Conservation (phyloP, 2,113 vertebrate genomes). For the Cottus gobio region DNA sequence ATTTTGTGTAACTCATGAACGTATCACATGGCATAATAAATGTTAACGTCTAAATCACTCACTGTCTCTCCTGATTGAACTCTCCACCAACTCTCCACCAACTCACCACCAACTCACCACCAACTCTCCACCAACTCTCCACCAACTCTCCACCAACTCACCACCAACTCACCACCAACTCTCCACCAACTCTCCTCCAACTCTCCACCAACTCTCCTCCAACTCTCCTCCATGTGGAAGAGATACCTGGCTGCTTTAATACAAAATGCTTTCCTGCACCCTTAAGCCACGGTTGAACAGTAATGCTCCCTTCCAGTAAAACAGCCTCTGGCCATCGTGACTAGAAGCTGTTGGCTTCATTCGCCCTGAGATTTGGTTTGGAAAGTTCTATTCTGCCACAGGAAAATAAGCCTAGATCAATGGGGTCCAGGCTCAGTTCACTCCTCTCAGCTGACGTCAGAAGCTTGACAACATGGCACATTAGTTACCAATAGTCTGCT, state of each 20-base stretch:
- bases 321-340: constrained; percentile 10
- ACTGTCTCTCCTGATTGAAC: too few species aligned
- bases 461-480: constrained; percentile 35
- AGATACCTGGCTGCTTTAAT: constrained; percentile 24
- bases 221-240: background rate
- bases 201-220: too few species aligned
- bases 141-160: too few species aligned
- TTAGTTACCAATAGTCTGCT: constrained; percentile 16
- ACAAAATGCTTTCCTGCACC: constrained; percentile 17
- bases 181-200: too few species aligned
- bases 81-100: too few species aligned
- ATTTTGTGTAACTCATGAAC: too few species aligned
- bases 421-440: constrained; percentile 15
- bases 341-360: constrained; percentile 28
- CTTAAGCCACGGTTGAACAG: constrained; percentile 20
- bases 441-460: constrained; percentile 28
- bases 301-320: constrained; percentile 1
- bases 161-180: too few species aligned
- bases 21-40: too few species aligned
- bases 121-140: too few species aligned
- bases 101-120: too few species aligned
- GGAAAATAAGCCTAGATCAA: constrained; percentile 30
- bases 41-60: too few species aligned
- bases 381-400: constrained; percentile 39
- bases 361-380: constrained; percentile 21